These are phyloP conservation scores for Gymnoscopelus braueri DNA, from an alignment of 2,797 vertebrate genomes.

Conservation along the genomic window DNA sequence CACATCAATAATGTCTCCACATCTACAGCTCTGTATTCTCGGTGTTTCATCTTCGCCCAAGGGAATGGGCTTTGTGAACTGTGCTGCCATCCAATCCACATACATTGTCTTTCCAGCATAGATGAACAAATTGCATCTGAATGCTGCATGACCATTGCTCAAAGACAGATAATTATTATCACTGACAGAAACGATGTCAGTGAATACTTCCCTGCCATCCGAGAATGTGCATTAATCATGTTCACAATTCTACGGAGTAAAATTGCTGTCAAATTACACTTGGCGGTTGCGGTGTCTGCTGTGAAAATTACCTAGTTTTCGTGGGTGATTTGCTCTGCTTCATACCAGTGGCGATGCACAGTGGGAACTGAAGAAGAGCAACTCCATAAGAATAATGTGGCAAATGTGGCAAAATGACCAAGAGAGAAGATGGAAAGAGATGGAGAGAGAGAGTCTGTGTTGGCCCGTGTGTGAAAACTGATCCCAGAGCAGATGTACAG, in stretches of 20 bases:
- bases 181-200: conserved; percentile 30
- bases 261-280: conserved; percentile 52
- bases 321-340: conserved; percentile 75
- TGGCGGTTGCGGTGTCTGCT: conserved; percentile 60
- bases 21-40: neutral
- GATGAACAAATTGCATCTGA: conserved; percentile 26
- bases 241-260: conserved; percentile 49
- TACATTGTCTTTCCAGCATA: neutral
- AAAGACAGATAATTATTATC: conserved; percentile 53
- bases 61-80: neutral
- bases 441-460: conserved; percentile 4
- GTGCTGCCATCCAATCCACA: conserved; percentile 16
- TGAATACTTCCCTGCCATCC: conserved; percentile 35
- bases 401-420: neutral
- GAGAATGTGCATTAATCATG: conserved; percentile 28
- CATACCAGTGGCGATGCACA: conserved; percentile 62
- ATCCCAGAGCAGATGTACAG: conserved; percentile 72
- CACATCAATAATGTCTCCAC: neutral
- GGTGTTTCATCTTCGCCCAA: neutral
- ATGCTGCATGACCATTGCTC: conserved; percentile 28
- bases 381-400: conserved; percentile 78
- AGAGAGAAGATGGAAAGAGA: neutral
- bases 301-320: conserved; percentile 79
- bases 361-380: conserved; percentile 84
- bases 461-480: conserved; percentile 80